phyloP scores from a whole-genome alignment of 2,113 vertebrate genomes.

The Mirza zaza region DNA sequence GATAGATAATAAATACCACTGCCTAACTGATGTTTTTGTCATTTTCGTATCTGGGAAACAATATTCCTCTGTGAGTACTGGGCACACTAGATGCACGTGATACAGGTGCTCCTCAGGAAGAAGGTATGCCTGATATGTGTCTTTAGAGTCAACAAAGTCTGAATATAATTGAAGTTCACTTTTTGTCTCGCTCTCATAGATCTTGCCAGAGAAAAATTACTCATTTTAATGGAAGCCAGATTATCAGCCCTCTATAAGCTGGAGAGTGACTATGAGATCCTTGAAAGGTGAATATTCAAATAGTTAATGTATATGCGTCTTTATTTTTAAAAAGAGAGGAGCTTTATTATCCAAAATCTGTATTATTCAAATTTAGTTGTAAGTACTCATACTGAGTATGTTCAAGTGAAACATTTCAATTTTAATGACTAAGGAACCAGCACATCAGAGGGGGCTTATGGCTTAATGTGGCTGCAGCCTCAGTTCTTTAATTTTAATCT shows the following conservation, averaged over 20 bases:
- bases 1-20: not conserved
- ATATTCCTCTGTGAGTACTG: not conserved
- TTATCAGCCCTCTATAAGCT: constrained; percentile 93
- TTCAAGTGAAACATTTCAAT: not conserved
- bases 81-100: not conserved
- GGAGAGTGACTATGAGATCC: constrained; percentile 92
- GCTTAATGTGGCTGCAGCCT: not conserved
- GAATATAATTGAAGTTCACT: not conserved
- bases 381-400: not conserved
- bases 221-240: constrained; percentile 97
- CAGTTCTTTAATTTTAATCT: not conserved
- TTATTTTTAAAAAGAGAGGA: constrained; percentile 22
- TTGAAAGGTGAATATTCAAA: constrained; percentile 90
- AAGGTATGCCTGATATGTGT: not conserved
- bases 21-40: not conserved
- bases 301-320: not conserved
- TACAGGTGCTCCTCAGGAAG: not conserved
- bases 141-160: not conserved
- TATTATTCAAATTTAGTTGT: not conserved
- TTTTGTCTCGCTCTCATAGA: constrained; percentile 83
- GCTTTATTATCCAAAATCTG: not conserved
- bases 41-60: not conserved
- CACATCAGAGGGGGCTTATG: not conserved
- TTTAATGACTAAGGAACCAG: not conserved
- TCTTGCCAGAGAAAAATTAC: constrained; percentile 85